Conservation (phyloP, 1,140 invertebrate species). For the Monomorium pharaonis region DNA sequence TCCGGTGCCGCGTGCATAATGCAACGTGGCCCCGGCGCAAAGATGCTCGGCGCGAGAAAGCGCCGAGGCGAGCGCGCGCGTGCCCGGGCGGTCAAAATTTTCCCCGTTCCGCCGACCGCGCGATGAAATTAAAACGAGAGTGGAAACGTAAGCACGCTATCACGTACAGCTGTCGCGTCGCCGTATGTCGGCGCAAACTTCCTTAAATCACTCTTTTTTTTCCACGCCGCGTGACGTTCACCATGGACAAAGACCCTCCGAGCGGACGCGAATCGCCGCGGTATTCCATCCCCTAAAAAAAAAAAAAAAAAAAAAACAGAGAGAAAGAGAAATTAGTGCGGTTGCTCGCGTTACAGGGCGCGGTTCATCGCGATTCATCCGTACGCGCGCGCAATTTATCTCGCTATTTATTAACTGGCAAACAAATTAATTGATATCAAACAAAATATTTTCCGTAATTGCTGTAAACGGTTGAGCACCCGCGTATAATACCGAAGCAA, state of each 20-base stretch:
- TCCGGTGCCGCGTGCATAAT: conserved; percentile 63
- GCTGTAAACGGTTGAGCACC: background rate
- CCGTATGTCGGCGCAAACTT: conserved; percentile 54
- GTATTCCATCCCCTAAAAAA: background rate
- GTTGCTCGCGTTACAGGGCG: background rate
- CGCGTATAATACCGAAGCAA: background rate
- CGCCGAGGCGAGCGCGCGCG: background rate
- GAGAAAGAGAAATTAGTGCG: background rate
- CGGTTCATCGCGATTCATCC: background rate
- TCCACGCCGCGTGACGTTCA: background rate
- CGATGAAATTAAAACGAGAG: conserved; percentile 62
- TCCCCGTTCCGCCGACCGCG: conserved; percentile 4
- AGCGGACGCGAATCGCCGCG: background rate
- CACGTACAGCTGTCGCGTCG: conserved; percentile 56
- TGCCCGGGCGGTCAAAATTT: background rate
- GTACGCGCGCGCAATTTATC: background rate
- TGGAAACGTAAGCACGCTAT: conserved; percentile 58
- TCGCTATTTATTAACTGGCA: background rate
- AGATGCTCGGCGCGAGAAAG: conserved; percentile 63
- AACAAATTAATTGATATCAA: conserved; percentile 17
- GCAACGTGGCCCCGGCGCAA: conserved; percentile 37
- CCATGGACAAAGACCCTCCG: conserved; percentile 5
- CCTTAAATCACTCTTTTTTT: conserved; percentile 59
- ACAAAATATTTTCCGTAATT: background rate
- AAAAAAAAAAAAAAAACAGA: no score